These are phyloP conservation scores for Prochilodus magdalenae DNA, from an alignment of 2,113 vertebrate genomes.

Conservation along the genomic window DNA sequence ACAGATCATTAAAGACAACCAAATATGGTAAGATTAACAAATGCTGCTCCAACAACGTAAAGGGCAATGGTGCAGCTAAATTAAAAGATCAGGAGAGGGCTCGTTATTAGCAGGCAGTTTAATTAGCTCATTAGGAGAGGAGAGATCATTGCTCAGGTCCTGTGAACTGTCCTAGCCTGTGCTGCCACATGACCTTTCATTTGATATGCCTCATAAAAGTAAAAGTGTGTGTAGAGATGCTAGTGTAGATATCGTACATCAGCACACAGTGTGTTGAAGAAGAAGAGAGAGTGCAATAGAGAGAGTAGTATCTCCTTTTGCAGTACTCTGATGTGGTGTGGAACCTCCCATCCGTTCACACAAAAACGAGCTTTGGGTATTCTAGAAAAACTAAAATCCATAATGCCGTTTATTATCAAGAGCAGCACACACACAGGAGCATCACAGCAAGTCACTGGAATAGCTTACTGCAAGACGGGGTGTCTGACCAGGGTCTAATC, in stretches of 20 bases:
- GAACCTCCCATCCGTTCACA: not conserved
- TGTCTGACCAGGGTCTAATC: too few species aligned
- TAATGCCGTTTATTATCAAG: too few species aligned
- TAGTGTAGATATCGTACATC: not conserved
- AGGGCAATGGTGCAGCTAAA: not conserved
- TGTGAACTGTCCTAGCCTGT: constrained; percentile 39
- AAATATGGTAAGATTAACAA: not conserved
- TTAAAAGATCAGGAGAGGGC: constrained; percentile 15
- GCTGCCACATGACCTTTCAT: constrained; percentile 65
- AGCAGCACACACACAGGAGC: too few species aligned
- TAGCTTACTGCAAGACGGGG: too few species aligned
- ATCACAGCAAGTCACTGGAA: too few species aligned
- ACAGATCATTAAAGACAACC: not conserved
- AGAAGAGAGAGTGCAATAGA: not conserved
- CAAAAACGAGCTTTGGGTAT: too few species aligned
- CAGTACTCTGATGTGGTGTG: too few species aligned
- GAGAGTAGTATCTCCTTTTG: not conserved
- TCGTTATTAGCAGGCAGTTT: constrained; percentile 63
- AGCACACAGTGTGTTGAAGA: not conserved
- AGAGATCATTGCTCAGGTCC: constrained; percentile 16
- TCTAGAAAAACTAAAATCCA: too few species aligned
- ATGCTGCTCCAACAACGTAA: not conserved
- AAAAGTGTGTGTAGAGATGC: constrained; percentile 16
- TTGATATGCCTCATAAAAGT: constrained; percentile 58
- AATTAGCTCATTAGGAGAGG: constrained; percentile 25